Conservation (phyloP, 2,113 vertebrate species). For the Coturnix japonica region DNA sequence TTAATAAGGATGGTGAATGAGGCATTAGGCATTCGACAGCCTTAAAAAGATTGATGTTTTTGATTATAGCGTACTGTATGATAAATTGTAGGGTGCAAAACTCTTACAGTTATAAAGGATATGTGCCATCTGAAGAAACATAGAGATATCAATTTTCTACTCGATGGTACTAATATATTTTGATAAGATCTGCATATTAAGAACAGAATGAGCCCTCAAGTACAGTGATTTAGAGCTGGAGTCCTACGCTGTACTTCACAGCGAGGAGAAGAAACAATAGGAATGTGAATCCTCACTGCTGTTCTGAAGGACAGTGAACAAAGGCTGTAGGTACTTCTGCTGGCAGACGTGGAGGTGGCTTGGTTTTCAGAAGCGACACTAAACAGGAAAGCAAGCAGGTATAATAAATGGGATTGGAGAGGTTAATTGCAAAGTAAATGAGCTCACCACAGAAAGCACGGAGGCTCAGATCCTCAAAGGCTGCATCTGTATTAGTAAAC, state of each 20-base stretch:
- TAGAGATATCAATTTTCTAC: conserved; percentile 32
- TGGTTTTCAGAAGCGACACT: neutral
- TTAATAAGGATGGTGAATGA: neutral
- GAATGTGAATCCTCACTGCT: conserved; percentile 6
- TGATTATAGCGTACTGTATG: neutral
- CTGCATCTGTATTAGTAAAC: neutral
- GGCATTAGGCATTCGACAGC: neutral
- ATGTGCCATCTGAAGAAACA: conserved; percentile 22
- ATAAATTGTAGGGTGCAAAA: neutral
- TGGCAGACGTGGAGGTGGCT: neutral
- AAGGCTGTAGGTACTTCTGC: neutral
- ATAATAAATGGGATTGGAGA: neutral
- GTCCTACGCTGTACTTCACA: neutral
- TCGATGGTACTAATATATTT: conserved; percentile 39
- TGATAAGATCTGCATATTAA: conserved; percentile 62
- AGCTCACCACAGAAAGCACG: neutral
- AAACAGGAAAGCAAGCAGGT: neutral
- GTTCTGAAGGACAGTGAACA: conserved; percentile 15
- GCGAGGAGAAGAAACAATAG: neutral
- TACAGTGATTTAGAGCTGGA: conserved; percentile 12
- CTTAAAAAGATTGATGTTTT: conserved; percentile 19
- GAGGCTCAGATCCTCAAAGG: neutral
- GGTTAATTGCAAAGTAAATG: conserved; percentile 43
- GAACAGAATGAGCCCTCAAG: neutral
- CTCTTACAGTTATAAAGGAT: conserved; percentile 11